Conservation (phyloP, 2,888 invertebrate species). For the Macrosiphum euphorbiae region DNA sequence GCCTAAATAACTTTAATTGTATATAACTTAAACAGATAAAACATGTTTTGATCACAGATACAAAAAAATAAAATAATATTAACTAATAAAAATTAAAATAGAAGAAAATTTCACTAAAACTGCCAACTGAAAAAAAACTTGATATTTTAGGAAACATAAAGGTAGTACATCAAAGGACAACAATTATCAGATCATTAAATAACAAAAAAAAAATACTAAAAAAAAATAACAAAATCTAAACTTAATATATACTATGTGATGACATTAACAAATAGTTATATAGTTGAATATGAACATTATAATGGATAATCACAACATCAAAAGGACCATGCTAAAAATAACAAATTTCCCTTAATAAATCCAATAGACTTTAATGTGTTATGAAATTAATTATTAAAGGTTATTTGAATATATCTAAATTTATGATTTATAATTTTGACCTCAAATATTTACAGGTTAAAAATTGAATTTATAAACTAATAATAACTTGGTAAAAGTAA, state of each 20-base stretch:
- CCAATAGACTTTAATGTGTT: background rate
- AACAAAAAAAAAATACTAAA: slow-evolving; percentile 26
- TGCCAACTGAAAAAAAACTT: background rate
- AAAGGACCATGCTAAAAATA: slow-evolving; percentile 18
- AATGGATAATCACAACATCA: slow-evolving; percentile 16
- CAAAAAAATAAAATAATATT: slow-evolving; percentile 9
- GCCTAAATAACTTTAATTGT: slow-evolving; percentile 20
- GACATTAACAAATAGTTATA: background rate
- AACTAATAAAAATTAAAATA: slow-evolving; percentile 38
- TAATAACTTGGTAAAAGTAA: slow-evolving; percentile 7
- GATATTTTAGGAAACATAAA: slow-evolving; percentile 30
- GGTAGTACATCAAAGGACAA: background rate
- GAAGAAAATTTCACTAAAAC: slow-evolving; percentile 38
- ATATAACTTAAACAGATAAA: slow-evolving; percentile 31
- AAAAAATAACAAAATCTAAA: slow-evolving; percentile 17
- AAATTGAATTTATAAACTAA: slow-evolving; percentile 8
- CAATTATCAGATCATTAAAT: slow-evolving; percentile 40
- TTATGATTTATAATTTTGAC: background rate
- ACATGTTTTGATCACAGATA: slow-evolving; percentile 60
- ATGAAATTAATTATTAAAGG: background rate
- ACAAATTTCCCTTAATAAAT: background rate
- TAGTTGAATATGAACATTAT: background rate
- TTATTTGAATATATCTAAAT: background rate
- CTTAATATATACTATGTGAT: slow-evolving; percentile 30
- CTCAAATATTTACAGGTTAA: background rate